A percentile compares a stretch with the other conserved stretches of the same genome.
phyloP scores from a whole-genome alignment of 2,797 vertebrate species.

The Gallinago nigripennis region DNA sequence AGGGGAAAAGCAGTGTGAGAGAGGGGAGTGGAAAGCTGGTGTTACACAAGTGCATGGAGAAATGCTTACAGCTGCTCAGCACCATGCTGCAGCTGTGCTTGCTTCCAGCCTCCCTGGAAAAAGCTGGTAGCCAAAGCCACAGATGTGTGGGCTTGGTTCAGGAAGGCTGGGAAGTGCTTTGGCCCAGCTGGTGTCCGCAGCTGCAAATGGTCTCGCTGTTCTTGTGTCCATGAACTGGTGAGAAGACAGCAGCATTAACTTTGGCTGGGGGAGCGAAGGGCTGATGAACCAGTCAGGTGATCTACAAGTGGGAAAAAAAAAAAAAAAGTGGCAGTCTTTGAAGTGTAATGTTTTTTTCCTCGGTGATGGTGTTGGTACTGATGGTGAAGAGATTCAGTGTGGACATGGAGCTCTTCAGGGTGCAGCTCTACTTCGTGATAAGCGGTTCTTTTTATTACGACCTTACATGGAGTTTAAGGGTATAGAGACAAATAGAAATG shows the following conservation, averaged over 20 bases:
- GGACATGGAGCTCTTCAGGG: neutral
- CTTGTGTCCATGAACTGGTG: neutral
- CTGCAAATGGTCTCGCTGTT: neutral
- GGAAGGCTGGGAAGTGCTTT: neutral
- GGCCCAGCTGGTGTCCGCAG: fast-evolving
- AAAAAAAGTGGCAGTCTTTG: neutral
- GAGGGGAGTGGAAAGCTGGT: neutral
- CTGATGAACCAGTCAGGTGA: neutral
- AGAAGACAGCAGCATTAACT: neutral
- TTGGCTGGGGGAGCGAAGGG: neutral
- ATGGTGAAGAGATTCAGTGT: neutral
- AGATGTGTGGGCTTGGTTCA: neutral
- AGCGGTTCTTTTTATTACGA: neutral
- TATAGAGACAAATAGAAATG: neutral
- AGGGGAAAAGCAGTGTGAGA: neutral
- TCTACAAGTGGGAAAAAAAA: neutral
- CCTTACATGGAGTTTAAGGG: neutral
- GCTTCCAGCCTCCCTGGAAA: neutral
- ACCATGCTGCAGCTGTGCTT: neutral
- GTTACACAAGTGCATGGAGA: neutral
- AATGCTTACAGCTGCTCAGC: neutral
- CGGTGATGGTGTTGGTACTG: neutral
- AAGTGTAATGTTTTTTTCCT: neutral
- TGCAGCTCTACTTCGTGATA: neutral
- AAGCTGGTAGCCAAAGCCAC: neutral